Evolutionary conservation across 2,113 vertebrate species (phyloP).

Genomic region (Notothenia coriiceps): DNA sequence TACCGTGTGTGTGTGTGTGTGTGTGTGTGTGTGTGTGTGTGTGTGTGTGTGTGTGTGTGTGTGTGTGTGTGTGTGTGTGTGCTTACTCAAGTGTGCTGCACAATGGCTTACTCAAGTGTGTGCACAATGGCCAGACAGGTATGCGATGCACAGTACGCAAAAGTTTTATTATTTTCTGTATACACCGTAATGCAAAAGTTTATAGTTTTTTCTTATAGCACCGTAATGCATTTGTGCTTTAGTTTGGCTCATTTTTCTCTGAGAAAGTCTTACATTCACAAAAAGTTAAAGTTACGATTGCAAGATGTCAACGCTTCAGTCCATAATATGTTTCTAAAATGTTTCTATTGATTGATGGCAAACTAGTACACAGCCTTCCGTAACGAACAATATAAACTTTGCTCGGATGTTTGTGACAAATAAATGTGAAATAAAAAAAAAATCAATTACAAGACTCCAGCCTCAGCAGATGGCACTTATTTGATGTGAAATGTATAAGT

Average conservation of each 20-base stretch:
- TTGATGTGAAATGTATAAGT: slow-evolving; percentile 68
- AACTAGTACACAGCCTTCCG: slow-evolving; percentile 10
- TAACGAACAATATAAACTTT: slow-evolving; percentile 15
- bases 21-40: slow-evolving; percentile 33
- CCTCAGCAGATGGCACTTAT: slow-evolving; percentile 44
- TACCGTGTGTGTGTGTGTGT: slow-evolving; percentile 38
- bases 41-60: slow-evolving; percentile 27
- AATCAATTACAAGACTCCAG: slow-evolving; percentile 45
- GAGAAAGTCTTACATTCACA: slow-evolving; percentile 33
- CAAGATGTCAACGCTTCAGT: slow-evolving; percentile 37
- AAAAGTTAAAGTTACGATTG: slow-evolving; percentile 17
- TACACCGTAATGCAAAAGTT: slow-evolving; percentile 33
- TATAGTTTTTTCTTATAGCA: slow-evolving; percentile 23
- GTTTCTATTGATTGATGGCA: slow-evolving; percentile 25
- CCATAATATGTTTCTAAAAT: not conserved
- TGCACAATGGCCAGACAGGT: slow-evolving; percentile 45
- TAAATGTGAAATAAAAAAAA: slow-evolving; percentile 5
- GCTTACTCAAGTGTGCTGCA: slow-evolving; percentile 53
- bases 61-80: slow-evolving; percentile 35
- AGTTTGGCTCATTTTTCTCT: slow-evolving; percentile 35
- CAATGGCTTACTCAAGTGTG: slow-evolving; percentile 52
- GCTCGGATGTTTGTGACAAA: slow-evolving; percentile 28
- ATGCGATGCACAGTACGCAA: slow-evolving; percentile 45
- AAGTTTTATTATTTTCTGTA: slow-evolving; percentile 16
- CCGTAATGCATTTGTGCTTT: slow-evolving; percentile 29